Evolutionary conservation across 2,113 vertebrate species (phyloP), one percentile per base, ranked within the genome.

Genomic region (Cyanoderma ruficeps): DNA sequence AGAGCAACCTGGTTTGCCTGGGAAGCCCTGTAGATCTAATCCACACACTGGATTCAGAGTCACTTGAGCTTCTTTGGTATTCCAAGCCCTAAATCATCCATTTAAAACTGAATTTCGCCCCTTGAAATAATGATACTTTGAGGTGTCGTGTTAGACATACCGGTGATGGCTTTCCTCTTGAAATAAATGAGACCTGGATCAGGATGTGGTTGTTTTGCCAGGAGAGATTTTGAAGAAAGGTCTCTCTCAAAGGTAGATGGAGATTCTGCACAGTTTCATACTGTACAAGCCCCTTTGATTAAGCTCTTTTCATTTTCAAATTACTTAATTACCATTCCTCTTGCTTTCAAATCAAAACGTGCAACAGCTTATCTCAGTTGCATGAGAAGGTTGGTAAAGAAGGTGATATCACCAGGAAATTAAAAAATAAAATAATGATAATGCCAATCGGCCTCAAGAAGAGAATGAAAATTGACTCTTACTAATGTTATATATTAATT

Each of bases 341-440:
- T 92, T 81, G 39, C 89, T 95, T 96, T 94, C 75, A 91, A 96
- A 96, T 97, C 27, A 80, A 82, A 94, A 96, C 11, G 23, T 64
- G 78, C 77, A 85, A 91, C 60, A 95, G 90, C 96, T 97, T 97
- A 97, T 97, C 96, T 95, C 64, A 46, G 60, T 84, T 57, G 7
- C 63, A 63, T 37, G 25, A 92, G 86, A 94, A 85, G 33, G 53
- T 14, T 57, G 31, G 76, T 93, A 94, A 95, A 92, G 71, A 75
- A 71, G 28, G 52, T 0, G 8, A 83, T 97, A 97, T 67, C 60
- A 83, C 71, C 93, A 96, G 96, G 97, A 96, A 96, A 96, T 94
- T 96, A 96, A 96, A 97, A 95, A 92, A 96, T 86, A 94, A 96
- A 95, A 95, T 93, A 94, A 67, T 85, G 75, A 95, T 91, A 93